These are phyloP conservation scores for Azemiops feae DNA, from an alignment of 2,113 vertebrate genomes.

Conservation along the genomic window DNA sequence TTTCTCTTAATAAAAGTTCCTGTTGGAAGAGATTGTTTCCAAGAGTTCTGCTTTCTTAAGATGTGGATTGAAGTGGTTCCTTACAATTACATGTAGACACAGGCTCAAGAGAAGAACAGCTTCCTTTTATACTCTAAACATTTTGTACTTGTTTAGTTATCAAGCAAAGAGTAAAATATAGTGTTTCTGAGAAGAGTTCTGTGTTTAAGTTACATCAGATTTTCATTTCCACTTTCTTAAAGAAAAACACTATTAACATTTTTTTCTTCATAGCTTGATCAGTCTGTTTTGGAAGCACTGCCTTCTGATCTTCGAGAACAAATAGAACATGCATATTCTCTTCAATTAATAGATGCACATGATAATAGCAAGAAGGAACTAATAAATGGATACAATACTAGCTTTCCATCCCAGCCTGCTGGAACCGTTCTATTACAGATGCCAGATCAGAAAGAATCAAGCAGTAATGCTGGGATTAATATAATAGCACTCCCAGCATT, in stretches of 20 bases:
- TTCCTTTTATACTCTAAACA: background rate
- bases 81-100: background rate
- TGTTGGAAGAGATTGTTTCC: too few species aligned
- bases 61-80: too few species aligned
- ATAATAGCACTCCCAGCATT: conserved; percentile 90
- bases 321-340: conserved; percentile 80
- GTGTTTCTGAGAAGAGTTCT: background rate
- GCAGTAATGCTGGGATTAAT: conserved; percentile 74
- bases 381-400: conserved; percentile 62
- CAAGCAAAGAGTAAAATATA: background rate
- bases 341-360: conserved; percentile 63
- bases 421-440: conserved; percentile 86
- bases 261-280: conserved; percentile 81
- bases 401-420: conserved; percentile 64
- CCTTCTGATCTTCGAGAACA: conserved; percentile 88
- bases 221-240: conserved; percentile 6
- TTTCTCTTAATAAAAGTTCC: too few species aligned
- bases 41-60: too few species aligned
- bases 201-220: background rate
- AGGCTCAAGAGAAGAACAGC: background rate
- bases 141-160: background rate
- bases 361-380: conserved; percentile 65
- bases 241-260: background rate
- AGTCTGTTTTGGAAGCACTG: conserved; percentile 88
- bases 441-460: conserved; percentile 80